Base-by-base conservation (phyloP, 2,888 invertebrate genomes). In the Hyalella azteca region DNA sequence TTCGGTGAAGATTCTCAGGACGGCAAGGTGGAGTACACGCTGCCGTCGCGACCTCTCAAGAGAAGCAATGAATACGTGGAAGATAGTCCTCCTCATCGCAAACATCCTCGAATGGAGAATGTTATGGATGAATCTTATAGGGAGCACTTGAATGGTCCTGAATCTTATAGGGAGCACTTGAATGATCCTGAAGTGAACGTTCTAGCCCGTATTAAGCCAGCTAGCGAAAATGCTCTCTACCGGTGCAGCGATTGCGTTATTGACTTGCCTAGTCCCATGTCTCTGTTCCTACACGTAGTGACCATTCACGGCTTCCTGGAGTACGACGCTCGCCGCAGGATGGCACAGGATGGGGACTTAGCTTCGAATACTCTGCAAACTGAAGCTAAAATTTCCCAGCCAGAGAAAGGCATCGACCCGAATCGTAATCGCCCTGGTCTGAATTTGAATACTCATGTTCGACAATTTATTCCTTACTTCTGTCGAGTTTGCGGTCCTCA, bases 181-280 rank as follows among this genome's bases (percentile, higher is more conserved):
- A 45, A 75, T 75, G 75, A 75, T 45, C 75, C 75, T 19, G 75
- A 75, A 39, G 40, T 45, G 9, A 75, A 75, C 36, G 32, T 75
- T 75, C 45, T 75, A 22, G 75, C 75, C 11, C 40, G 75, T 5
- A 75, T 75, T 39, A 75, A 45, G 22, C 75, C 75, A 11, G 75
- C 75, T 7, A 75, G 75, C 45, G 45, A 75, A 75, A 75, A 75
- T 19, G 75, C 75, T 0, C n/a, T 45, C 13, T 75, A 75, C 19
- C 26, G 40, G 7, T 75, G 75, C 32, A 45, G 22, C 29, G 29
- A 75, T 7, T 75, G 75, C 45, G 26, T 22, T 13, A 7, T 45
- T n/a, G 40, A 40, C 29, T 41, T 75, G 0, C 41, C 45, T 9
- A 75, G 29, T n/a, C 75, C 75, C 26, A 41, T 19, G 9, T 29